Percentiles rank a stretch among this genome's conserved stretches.
phyloP scores from a whole-genome alignment of 2,113 vertebrate species.

The Poeciliopsis occidentalis region DNA sequence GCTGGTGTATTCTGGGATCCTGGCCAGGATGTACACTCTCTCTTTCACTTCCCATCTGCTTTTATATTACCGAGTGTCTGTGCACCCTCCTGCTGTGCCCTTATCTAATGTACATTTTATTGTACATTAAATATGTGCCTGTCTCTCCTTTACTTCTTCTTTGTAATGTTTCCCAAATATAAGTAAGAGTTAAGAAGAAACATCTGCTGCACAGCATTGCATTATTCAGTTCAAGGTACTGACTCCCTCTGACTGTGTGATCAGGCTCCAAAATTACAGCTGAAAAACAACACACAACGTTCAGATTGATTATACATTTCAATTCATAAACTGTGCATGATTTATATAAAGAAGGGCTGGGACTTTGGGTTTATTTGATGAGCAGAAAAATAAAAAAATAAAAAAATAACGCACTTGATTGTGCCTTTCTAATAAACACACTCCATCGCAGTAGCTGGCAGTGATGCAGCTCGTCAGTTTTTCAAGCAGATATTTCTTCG shows the following conservation, averaged over 20 bases:
- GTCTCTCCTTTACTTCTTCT: neutral
- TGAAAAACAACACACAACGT: neutral
- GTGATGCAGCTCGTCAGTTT: too few relatives aligned
- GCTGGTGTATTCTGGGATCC: conserved; percentile 83
- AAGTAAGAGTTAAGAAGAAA: neutral
- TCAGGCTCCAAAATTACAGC: neutral
- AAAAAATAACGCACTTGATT: too few relatives aligned
- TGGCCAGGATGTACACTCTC: conserved; percentile 68
- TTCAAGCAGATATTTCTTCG: too few relatives aligned
- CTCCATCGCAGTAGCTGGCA: too few relatives aligned
- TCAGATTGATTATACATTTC: too few relatives aligned
- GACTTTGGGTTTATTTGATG: too few relatives aligned
- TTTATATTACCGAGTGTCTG: conserved; percentile 55
- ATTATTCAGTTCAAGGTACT: conserved; percentile 4
- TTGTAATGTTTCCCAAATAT: neutral
- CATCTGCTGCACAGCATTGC: conserved; percentile 5
- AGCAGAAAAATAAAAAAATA: too few relatives aligned
- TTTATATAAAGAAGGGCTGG: too few relatives aligned
- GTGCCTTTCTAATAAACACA: too few relatives aligned
- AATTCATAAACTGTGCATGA: too few relatives aligned
- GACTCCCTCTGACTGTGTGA: conserved; percentile 2
- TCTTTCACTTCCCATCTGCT: conserved; percentile 72
- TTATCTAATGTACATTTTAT: conserved; percentile 20
- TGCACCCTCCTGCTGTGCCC: conserved; percentile 33
- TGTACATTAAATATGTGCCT: conserved; percentile 13